These are phyloP conservation scores for Himalopsyche kuldschensis DNA, from an alignment of 2,888 invertebrate species.

Conservation along the genomic window DNA sequence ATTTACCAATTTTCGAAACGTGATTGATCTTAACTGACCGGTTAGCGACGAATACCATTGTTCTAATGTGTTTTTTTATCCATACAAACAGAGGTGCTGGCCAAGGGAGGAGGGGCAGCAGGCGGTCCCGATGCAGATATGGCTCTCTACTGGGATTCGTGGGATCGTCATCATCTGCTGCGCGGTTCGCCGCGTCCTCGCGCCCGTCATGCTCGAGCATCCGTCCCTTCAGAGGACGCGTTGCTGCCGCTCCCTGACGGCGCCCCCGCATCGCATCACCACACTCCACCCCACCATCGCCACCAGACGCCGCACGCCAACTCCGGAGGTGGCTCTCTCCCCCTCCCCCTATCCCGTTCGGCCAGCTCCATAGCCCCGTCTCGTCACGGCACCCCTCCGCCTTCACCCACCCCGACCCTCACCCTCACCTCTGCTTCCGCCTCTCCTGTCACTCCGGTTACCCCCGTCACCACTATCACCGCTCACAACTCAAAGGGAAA, in stretches of 20 bases:
- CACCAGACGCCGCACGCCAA: constrained; percentile 9
- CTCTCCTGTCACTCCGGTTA: background rate
- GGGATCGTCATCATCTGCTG: constrained; percentile 71
- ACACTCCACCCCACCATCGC: constrained; percentile 45
- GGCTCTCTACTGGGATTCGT: constrained; percentile 91
- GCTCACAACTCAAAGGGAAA: constrained; percentile 34
- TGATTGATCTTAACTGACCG: background rate
- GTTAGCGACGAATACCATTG: background rate
- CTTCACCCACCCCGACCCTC: constrained; percentile 16
- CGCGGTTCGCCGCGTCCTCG: constrained; percentile 52
- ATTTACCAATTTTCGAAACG: too few species aligned
- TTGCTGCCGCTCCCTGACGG: constrained; percentile 76
- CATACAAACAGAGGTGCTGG: constrained; percentile 58
- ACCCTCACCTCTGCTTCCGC: background rate
- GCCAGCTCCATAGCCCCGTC: constrained; percentile 31
- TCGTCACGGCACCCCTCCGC: constrained; percentile 8
- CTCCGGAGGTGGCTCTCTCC: constrained; percentile 14
- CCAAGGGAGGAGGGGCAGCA: constrained; percentile 57
- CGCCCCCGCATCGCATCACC: constrained; percentile 15
- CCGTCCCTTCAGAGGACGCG: constrained; percentile 59
- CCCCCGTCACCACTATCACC: background rate
- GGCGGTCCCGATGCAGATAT: constrained; percentile 58
- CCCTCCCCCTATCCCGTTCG: constrained; percentile 33
- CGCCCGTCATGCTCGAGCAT: constrained; percentile 43
- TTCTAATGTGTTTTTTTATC: too few species aligned